These are phyloP conservation scores for Pteronotus mesoamericanus DNA, from an alignment of 2,797 vertebrate species.

Conservation along the genomic window DNA sequence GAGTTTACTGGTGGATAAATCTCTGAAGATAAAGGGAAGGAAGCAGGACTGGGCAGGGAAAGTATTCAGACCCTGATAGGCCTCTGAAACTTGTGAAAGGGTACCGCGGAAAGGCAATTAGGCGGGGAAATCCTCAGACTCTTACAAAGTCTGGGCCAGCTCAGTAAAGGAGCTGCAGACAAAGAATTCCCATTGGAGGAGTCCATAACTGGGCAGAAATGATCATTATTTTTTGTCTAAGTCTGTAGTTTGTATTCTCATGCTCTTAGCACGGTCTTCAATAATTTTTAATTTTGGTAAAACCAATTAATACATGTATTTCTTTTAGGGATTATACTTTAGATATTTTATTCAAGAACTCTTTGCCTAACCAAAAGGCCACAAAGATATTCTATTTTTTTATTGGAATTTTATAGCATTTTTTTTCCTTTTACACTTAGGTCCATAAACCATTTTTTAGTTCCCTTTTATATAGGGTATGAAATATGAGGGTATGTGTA, in stretches of 20 bases:
- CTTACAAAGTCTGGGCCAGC: background rate
- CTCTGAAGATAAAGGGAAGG: background rate
- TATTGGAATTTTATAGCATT: background rate
- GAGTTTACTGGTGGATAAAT: background rate
- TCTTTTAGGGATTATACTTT: background rate
- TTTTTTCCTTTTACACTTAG: background rate
- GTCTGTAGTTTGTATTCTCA: background rate
- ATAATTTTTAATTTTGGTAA: background rate
- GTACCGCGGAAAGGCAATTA: background rate
- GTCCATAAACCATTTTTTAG: background rate
- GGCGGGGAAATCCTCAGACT: too few species aligned
- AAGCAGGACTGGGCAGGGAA: background rate
- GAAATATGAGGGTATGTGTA: background rate
- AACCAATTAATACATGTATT: background rate
- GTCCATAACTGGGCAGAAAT: background rate
- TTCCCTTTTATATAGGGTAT: background rate
- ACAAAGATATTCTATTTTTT: background rate
- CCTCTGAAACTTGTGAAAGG: background rate
- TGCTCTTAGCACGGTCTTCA: background rate
- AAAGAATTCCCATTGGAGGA: background rate
- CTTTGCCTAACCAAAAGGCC: background rate
- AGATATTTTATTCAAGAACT: background rate
- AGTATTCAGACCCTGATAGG: background rate
- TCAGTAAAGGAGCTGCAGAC: background rate
- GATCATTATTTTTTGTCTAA: background rate